Evolutionary conservation across 2,888 invertebrate genomes (phyloP).

Genomic region (Mermis nigrescens): DNA sequence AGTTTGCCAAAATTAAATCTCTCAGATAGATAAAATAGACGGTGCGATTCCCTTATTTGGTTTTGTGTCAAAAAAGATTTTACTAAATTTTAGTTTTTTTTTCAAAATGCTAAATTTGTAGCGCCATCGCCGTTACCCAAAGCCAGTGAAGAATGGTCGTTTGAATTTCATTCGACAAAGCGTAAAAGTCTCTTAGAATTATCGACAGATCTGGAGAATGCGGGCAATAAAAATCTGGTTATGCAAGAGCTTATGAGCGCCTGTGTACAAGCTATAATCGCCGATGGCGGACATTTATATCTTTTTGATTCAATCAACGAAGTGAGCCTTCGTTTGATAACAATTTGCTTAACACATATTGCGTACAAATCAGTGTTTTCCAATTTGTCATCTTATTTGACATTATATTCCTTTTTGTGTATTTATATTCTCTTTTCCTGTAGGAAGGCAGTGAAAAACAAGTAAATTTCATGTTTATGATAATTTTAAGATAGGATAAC

Average conservation of each 20-base stretch:
- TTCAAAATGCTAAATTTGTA: no score
- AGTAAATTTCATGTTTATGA: no score
- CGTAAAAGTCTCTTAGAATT: conserved; percentile 46
- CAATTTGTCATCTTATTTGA: no score
- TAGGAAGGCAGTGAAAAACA: no score
- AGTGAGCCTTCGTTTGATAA: neutral
- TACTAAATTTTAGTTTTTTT: no score
- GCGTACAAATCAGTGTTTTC: neutral
- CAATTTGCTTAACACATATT: neutral
- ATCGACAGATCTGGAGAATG: conserved; percentile 42
- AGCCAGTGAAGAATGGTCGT: conserved; percentile 12
- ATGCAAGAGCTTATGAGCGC: conserved; percentile 48
- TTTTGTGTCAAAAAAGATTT: no score
- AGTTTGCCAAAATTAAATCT: no score
- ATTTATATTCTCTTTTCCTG: no score
- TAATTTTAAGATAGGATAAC: no score
- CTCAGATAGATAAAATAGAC: no score
- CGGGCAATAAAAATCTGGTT: conserved; percentile 46
- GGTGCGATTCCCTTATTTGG: no score
- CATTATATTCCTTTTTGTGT: no score
- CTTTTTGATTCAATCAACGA: conserved; percentile 35
- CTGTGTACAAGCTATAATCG: conserved; percentile 47
- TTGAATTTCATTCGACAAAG: conserved; percentile 42
- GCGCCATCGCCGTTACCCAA: neutral
- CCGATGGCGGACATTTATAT: conserved; percentile 48